Evolutionary conservation across 2,888 invertebrate genomes (phyloP).

Genomic region (Dynastes grantii): DNA sequence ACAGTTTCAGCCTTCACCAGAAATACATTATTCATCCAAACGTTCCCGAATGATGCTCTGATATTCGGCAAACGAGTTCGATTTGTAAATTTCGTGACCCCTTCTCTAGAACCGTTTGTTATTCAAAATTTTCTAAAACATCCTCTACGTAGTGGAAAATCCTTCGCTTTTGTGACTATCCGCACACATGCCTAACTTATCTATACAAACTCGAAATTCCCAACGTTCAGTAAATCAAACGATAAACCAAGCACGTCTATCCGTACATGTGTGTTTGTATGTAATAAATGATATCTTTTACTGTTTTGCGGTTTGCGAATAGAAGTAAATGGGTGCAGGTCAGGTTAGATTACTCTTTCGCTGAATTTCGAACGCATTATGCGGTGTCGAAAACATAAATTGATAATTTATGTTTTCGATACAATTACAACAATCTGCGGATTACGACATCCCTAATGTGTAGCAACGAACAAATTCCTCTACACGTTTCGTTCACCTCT

Average conservation of each 20-base stretch:
- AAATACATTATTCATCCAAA: slow-evolving; percentile 35
- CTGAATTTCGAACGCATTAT: neutral
- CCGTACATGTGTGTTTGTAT: neutral
- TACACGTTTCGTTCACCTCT: neutral
- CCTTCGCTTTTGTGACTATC: neutral
- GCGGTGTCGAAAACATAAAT: neutral
- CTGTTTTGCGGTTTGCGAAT: slow-evolving; percentile 1
- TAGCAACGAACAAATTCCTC: slow-evolving; percentile 3
- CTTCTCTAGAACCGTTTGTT: slow-evolving; percentile 28
- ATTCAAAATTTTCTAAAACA: slow-evolving; percentile 23
- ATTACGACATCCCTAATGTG: neutral
- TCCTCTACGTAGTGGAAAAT: slow-evolving; percentile 5
- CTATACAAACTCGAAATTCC: slow-evolving; percentile 11
- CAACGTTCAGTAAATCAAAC: slow-evolving; percentile 16
- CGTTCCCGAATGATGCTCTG: slow-evolving; percentile 25
- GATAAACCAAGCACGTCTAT: slow-evolving; percentile 6
- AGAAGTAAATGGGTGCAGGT: neutral
- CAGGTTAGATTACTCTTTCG: slow-evolving; percentile 7
- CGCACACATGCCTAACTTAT: neutral
- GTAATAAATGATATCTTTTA: neutral
- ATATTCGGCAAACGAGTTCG: slow-evolving; percentile 33
- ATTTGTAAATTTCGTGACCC: slow-evolving; percentile 27
- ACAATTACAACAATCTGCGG: neutral
- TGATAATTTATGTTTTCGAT: slow-evolving; percentile 5
- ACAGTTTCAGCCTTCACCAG: neutral